Evolutionary conservation across 2,888 invertebrate species (phyloP), one percentile per base, ranked within the genome.

Genomic region (Dicyrtoma fusca): DNA sequence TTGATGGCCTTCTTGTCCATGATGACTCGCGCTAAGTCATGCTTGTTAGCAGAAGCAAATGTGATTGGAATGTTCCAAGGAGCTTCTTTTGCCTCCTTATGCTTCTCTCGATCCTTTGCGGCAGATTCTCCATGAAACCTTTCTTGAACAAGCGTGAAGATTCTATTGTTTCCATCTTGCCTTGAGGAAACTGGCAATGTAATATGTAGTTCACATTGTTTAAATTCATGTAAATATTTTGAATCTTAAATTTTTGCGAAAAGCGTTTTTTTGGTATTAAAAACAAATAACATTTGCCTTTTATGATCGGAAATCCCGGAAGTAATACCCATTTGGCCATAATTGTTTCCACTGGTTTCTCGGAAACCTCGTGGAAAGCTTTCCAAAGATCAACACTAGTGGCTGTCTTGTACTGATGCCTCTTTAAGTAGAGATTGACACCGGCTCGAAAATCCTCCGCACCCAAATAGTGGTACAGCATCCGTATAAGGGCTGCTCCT

Each of bases 301-400:
- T 85, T 6, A 89, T 89, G 69, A 97, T 89, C 0, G 97, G 97
- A 83, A 94, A 97, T 47, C 97, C 97, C 74, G 77, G 76, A 69
- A 94, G 92, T 82, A 93, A 92, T 0, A 97, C 97, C 98, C 98
- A 99, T 21, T 94, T 92, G 8, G 92, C 91, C 97, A 99, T 98
- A 10, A 99, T 91, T 61, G 88, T 89, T 0, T 89, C 90, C 0
- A 99, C 92, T 2, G 95, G 94, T 83, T 97, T 94, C 21, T 90
- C 90, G 79, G 94, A 94, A 1, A 93, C 92, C 82, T 92, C 91
- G 81, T 19, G n/a, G 23, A 98, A 86, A 0, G 94, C 91, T 0
- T 88, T 87, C 97, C 97, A 98, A 80, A 98, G 86, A 84, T 97
- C 95, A 83, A 92, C 92, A 0, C 97, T 97, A 81, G 90, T 90